These are phyloP conservation scores for Crenuchus spilurus DNA, from an alignment of 2,797 vertebrate genomes.

Conservation along the genomic window DNA sequence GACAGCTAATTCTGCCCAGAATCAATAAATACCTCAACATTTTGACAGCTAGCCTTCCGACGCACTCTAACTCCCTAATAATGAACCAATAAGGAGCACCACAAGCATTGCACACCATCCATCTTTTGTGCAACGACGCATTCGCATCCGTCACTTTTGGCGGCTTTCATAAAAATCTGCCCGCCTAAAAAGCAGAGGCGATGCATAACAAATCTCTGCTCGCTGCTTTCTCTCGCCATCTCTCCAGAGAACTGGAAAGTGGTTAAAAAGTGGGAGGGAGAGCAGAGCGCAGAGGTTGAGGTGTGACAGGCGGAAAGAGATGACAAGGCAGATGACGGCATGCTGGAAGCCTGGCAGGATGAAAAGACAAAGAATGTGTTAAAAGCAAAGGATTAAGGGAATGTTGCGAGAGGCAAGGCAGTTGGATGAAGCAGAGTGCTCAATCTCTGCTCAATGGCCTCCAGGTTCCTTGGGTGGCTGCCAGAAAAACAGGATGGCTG, in stretches of 20 bases:
- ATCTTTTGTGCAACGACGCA: slow-evolving; percentile 33
- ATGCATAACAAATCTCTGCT: slow-evolving; percentile 44
- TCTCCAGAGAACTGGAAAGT: slow-evolving; percentile 16
- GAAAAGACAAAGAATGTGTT: slow-evolving; percentile 63
- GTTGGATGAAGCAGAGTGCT: slow-evolving; percentile 51
- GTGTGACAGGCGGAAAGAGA: slow-evolving; percentile 9
- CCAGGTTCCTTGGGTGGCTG: slow-evolving; percentile 63
- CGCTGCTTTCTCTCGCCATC: slow-evolving; percentile 9
- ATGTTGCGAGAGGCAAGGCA: slow-evolving; percentile 47
- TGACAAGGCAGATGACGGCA: slow-evolving; percentile 38
- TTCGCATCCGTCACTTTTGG: slow-evolving; percentile 28
- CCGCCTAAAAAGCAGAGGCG: slow-evolving; percentile 16
- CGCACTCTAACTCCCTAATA: slow-evolving; percentile 37
- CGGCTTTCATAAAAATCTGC: slow-evolving; percentile 29
- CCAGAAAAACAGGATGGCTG: slow-evolving; percentile 65
- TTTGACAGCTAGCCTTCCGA: slow-evolving; percentile 39
- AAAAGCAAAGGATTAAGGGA: slow-evolving; percentile 58
- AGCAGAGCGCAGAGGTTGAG: background rate
- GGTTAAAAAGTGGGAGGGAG: background rate
- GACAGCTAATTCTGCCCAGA: slow-evolving; percentile 16
- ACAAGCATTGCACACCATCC: slow-evolving; percentile 28
- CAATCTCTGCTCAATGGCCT: slow-evolving; percentile 43
- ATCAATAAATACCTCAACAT: slow-evolving; percentile 44
- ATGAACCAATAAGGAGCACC: slow-evolving; percentile 36
- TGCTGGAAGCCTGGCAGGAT: slow-evolving; percentile 52